Evolutionary conservation across 2,113 vertebrate genomes (phyloP).

Genomic region (Uria lomvia): DNA sequence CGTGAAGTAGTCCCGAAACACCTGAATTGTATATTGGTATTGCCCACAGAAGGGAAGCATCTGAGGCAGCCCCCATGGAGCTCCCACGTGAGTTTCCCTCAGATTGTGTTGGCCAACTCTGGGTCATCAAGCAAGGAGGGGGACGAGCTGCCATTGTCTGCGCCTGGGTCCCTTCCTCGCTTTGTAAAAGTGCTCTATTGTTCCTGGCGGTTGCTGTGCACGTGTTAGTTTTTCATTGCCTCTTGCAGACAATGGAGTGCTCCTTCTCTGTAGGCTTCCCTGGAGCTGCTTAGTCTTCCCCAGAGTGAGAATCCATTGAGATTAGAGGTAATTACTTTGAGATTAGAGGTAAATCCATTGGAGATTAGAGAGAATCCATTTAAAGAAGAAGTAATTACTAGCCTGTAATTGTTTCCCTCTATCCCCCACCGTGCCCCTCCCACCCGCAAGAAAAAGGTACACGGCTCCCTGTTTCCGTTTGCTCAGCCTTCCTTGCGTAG

Average conservation of each 20-base stretch:
- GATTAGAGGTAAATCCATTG: constrained; percentile 62
- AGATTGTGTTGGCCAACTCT: not conserved
- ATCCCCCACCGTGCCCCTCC: not conserved
- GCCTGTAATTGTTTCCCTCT: constrained; percentile 60
- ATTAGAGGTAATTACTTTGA: constrained; percentile 68
- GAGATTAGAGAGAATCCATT: constrained; percentile 57
- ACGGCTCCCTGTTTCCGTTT: accelerated
- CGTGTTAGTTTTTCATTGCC: not conserved
- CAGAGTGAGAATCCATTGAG: constrained; percentile 36
- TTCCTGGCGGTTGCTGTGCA: not conserved
- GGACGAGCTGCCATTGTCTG: not conserved
- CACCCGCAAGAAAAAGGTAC: not conserved
- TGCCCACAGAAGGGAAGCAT: not conserved
- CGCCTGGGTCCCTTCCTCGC: not conserved
- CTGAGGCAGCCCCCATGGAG: not conserved
- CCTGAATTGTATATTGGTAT: too few relatives aligned
- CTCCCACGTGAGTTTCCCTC: not conserved
- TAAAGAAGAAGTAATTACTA: constrained; percentile 67
- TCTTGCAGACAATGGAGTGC: constrained; percentile 32
- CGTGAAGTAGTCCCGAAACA: accelerated
- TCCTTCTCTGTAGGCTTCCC: constrained; percentile 21
- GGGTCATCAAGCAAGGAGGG: not conserved
- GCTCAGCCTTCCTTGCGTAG: not conserved
- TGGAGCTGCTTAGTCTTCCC: not conserved
- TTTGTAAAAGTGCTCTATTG: not conserved